Evolutionary conservation across 2,113 vertebrate genomes (phyloP).

Genomic region (Cryptotis parvus): DNA sequence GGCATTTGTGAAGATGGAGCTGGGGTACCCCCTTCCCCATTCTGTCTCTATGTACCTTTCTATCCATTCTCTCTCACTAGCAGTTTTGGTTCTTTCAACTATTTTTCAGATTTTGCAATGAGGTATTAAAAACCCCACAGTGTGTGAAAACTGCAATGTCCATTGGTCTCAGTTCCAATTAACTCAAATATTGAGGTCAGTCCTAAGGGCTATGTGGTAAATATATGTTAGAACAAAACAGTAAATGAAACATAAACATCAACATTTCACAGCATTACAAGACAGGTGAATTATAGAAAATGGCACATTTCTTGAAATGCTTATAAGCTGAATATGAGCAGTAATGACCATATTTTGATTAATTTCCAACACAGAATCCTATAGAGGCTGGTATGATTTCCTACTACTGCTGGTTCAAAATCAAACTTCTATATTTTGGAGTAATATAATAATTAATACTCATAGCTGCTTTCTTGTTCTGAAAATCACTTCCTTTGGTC

Average conservation of each 20-base stretch:
- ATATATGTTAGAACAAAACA: conserved; percentile 48
- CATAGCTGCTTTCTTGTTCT: conserved; percentile 32
- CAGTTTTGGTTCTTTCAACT: conserved; percentile 48
- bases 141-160: conserved; percentile 53
- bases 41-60: neutral
- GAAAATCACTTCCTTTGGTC: neutral
- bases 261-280: conserved; percentile 34
- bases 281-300: conserved; percentile 35
- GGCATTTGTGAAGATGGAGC: too few relatives aligned
- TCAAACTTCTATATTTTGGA: conserved; percentile 66
- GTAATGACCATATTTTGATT: conserved; percentile 65
- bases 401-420: conserved; percentile 34
- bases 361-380: conserved; percentile 62
- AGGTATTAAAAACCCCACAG: neutral
- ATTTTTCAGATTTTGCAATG: conserved; percentile 19
- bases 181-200: conserved; percentile 50
- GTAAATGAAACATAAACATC: conserved; percentile 63
- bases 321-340: conserved; percentile 45
- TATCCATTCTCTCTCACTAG: neutral
- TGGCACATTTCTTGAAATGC: conserved; percentile 51
- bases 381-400: neutral
- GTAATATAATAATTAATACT: conserved; percentile 69
- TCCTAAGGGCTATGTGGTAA: conserved; percentile 2
- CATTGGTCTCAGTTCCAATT: conserved; percentile 59
- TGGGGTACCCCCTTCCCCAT: neutral